Evolutionary conservation across 2,797 vertebrate species (phyloP), one percentile per base, ranked within the genome.

Genomic region (Chrosomus eos): DNA sequence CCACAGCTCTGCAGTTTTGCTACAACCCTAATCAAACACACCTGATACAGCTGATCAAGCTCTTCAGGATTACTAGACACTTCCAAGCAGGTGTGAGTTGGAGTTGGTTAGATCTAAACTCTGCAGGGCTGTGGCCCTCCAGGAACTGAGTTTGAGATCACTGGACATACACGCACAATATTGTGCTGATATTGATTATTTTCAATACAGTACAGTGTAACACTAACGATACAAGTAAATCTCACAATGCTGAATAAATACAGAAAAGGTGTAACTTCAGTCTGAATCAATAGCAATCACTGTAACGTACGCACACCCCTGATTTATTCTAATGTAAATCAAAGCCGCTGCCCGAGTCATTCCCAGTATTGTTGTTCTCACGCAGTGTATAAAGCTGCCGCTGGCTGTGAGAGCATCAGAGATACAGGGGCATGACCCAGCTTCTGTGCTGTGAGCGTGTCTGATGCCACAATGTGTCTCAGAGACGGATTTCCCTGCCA

Each of bases 141-240:
- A 45, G 13, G 43, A 45, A 14, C 4, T 14, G 13, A 45, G 43
- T 45, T 45, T 45, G 43, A 45, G 43, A 45, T 45, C 13, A 14
- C 43, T 14, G 1, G 31, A 75, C 18, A 5, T 21, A 36, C 64
- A 21, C 2, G 1, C 51, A 58, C 51, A 58, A 7, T 45, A 78
- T 33, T 66, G 60, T 48, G 40, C 5, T 28, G 38, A 79, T 79
- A 79, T 66, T 66, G 77, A 79, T 79, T 79, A 21, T 66, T 66
- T 48, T 6, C 40, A 11, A 60, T 28, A 40, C 74, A 60, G 53
- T 77, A 60, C 10, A 66, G 40, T 7, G 16, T 11, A 9, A 16
- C 4, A 4, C n/a, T 62, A 38, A 55, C 43, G 55, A 78, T 78
- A 23, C 58, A 62, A 66, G 38, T 64, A 66, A 79, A 66, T 64